Conservation (phyloP, 2,888 invertebrate genomes). For the Callosobruchus maculatus region DNA sequence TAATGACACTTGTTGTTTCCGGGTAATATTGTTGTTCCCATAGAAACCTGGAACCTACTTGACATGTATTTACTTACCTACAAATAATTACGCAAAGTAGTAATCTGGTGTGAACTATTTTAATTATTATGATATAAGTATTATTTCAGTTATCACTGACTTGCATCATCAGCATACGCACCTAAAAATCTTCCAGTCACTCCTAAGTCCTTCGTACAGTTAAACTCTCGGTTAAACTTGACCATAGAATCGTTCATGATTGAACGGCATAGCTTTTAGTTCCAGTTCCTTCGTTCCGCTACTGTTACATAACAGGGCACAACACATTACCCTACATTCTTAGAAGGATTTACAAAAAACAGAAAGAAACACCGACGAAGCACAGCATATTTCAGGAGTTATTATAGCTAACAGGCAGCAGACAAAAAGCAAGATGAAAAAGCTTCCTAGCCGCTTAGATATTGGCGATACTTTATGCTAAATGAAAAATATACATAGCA, state of each 20-base stretch:
- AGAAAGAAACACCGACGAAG: background rate
- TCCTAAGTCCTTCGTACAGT: no score
- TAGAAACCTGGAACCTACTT: no score
- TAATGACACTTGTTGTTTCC: no score
- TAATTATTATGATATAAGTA: no score
- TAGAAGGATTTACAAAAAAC: background rate
- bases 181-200: no score
- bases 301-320: background rate
- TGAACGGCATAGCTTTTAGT: background rate
- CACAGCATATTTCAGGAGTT: background rate
- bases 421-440: background rate
- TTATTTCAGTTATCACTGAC: no score
- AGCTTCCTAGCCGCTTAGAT: background rate
- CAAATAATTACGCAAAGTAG: no score
- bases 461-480: background rate
- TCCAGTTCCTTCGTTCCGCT: background rate
- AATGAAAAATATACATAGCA: conserved; percentile 1
- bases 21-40: no score
- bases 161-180: no score
- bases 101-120: no score
- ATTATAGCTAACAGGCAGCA: background rate
- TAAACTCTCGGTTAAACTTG: no score
- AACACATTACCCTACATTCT: background rate
- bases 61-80: no score
- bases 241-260: background rate